Base-by-base conservation (phyloP, 2,113 vertebrate species). In the Seriola quinqueradiata region DNA sequence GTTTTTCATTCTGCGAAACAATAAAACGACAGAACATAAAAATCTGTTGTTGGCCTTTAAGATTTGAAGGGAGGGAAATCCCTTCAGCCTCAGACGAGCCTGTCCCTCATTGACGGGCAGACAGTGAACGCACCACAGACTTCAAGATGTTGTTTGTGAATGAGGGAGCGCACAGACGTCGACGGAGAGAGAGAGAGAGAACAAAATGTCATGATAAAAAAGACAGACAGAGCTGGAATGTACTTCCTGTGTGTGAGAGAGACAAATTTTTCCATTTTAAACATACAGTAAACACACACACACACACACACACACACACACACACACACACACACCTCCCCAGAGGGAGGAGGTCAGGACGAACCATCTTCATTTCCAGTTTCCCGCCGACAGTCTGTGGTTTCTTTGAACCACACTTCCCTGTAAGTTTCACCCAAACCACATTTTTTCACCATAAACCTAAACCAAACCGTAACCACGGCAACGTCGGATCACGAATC, bases 201-300 rank as follows among this genome's bases (percentile, higher is more conserved):
- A 57, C 28, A 28, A 28, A 28, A 28, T 28, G 28, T 88, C 71
- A 78, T 42, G 57, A 40, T 50, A 50, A 63, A 65, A 77, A 68
- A 69, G 60, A 55, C 50, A 66, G 11, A 73, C 28, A 28, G 7
- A 36, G 34, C 46, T 86, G 89, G 74, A 89, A 91, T 89, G 73
- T 16, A 79, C 87, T 94, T 90, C 87, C 86, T 91, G 83, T 83
- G 34, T 42, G 54, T 28, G 34, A 73, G 61, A 60, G 50, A 28
- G 46, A 7, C 14, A 61, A 14, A 34, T 28, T 64, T 69, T 77
- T 70, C 16, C 52, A 55, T 73, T 61, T 21, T 50, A 36, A 36
- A 36, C 34, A 36, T 4, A 36, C 34, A 36, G 34, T 36, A 17
- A 67, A 12, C 42, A 44, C 19, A 16, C 9, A 64, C 21, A 34